phyloP scores from a whole-genome alignment of 2,113 vertebrate species.

The Hiodon alosoides region DNA sequence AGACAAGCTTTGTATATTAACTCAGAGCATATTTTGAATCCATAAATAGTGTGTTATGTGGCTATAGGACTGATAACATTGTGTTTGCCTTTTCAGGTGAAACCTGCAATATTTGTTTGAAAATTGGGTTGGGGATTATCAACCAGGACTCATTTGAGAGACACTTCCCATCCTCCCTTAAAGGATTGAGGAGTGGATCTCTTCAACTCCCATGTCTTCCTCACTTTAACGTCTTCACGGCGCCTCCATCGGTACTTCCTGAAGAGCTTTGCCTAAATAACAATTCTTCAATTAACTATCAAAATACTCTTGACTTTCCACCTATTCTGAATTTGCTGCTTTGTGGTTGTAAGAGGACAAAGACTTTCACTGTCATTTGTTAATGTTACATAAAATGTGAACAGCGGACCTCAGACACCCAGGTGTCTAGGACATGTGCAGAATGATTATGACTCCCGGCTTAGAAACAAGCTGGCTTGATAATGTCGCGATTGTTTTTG shows the following conservation, averaged over 20 bases:
- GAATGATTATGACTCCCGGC: slow-evolving; percentile 17
- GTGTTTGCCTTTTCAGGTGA: background rate
- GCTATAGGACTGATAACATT: background rate
- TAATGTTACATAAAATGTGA: background rate
- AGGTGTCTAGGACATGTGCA: background rate
- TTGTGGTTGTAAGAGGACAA: background rate
- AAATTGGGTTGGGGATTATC: background rate
- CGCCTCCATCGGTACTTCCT: background rate
- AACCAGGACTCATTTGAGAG: background rate
- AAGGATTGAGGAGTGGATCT: background rate
- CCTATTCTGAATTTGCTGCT: background rate
- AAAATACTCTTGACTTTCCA: background rate
- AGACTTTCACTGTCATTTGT: background rate
- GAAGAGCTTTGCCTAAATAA: background rate
- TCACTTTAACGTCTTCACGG: background rate
- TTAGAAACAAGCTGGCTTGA: slow-evolving; percentile 14
- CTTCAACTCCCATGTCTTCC: background rate
- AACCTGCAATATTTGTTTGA: background rate
- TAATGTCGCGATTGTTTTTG: background rate
- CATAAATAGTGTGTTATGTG: background rate
- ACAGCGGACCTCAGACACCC: slow-evolving; percentile 1
- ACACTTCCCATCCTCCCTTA: background rate
- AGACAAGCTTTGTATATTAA: too few species aligned
- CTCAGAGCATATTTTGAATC: background rate
- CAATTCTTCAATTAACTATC: too few species aligned